Evolutionary conservation across 1,140 invertebrate species (phyloP).

Genomic region (Triops cancriformis): DNA sequence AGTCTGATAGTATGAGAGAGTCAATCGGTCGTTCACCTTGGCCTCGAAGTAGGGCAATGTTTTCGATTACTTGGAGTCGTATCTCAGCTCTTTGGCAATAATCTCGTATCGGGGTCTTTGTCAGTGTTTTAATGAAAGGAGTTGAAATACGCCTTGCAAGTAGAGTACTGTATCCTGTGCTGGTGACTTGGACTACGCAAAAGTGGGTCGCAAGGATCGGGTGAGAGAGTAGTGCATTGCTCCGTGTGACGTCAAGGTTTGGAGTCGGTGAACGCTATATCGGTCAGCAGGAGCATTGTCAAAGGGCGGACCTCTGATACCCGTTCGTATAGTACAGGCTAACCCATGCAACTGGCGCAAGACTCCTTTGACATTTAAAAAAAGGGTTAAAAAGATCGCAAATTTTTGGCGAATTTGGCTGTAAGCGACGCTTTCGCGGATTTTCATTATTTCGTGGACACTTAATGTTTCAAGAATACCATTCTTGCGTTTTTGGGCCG

Average conservation of each 20-base stretch:
- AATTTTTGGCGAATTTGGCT: too few species aligned
- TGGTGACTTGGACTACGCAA: background rate
- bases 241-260: background rate
- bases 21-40: constrained; percentile 22
- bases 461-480: too few species aligned
- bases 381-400: background rate
- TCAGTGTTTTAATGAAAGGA: background rate
- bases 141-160: background rate
- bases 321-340: background rate
- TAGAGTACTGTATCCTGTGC: background rate
- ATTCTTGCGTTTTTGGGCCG: too few species aligned
- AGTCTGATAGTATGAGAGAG: background rate
- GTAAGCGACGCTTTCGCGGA: too few species aligned
- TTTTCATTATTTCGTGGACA: too few species aligned
- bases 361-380: background rate
- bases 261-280: constrained; percentile 12
- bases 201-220: constrained; percentile 1
- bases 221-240: constrained; percentile 12
- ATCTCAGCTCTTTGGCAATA: background rate
- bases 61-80: background rate
- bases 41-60: constrained; percentile 23
- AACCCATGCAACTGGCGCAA: background rate
- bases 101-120: background rate
- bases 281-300: constrained; percentile 12
- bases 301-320: background rate